Conservation (phyloP, 2,797 vertebrate species). For the Gila robusta region DNA sequence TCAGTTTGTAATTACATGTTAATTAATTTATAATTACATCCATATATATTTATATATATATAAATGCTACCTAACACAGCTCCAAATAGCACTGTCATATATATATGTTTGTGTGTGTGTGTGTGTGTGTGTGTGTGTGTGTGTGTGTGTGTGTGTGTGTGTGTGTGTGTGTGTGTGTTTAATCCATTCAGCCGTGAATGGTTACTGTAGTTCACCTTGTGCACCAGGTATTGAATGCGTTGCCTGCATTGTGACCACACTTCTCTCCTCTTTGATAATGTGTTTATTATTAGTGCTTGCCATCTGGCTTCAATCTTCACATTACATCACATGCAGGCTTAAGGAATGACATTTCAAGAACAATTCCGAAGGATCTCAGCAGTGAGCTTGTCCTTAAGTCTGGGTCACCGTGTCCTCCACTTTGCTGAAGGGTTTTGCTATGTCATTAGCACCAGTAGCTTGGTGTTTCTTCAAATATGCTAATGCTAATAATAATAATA, state of each 20-base stretch:
- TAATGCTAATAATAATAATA: no score
- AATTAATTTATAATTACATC: no score
- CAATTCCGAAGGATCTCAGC: constrained; percentile 9
- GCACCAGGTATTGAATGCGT: constrained; percentile 4
- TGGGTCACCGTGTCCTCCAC: not conserved
- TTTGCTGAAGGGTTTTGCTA: not conserved
- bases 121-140: no score
- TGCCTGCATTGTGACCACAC: not conserved
- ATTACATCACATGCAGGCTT: constrained; percentile 21
- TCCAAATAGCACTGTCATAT: no score
- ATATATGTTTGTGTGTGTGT: no score
- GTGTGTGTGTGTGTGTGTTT: no score
- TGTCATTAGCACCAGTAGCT: not conserved
- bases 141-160: no score
- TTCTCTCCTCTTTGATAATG: constrained; percentile 15
- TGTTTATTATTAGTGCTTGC: constrained; percentile 36
- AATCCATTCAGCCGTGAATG: not conserved
- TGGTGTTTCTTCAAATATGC: not conserved
- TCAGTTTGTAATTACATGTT: constrained; percentile 6
- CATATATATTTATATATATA: no score
- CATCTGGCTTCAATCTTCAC: constrained; percentile 3
- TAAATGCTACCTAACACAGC: no score
- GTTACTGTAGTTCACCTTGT: not conserved
- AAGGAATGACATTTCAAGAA: constrained; percentile 39
- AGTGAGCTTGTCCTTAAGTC: not conserved